Evolutionary conservation across 2,888 invertebrate genomes (phyloP).

Genomic region (Rhagonycha fulva): DNA sequence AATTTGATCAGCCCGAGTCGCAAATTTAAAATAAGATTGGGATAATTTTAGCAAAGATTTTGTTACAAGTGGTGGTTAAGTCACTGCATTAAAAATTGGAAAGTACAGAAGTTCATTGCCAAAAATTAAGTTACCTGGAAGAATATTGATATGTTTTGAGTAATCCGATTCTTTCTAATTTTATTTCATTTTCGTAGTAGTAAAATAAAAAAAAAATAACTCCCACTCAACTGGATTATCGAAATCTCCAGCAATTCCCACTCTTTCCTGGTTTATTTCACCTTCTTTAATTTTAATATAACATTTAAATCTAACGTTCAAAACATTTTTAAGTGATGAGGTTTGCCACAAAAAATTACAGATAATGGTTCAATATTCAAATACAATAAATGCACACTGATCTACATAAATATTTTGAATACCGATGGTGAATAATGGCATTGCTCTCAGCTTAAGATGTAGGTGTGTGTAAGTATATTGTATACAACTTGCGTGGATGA

Average conservation of each 20-base stretch:
- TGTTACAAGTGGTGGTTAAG: not conserved
- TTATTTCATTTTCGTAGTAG: not conserved
- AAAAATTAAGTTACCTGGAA: not conserved
- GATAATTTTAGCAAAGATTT: not conserved
- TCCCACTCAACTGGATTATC: too few relatives aligned
- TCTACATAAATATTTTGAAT: slow-evolving; percentile 38
- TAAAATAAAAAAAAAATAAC: not conserved
- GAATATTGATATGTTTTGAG: not conserved
- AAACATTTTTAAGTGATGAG: not conserved
- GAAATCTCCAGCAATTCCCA: too few relatives aligned
- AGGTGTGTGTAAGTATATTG: slow-evolving; percentile 9
- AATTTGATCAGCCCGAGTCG: not conserved
- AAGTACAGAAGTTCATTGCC: not conserved
- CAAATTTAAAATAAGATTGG: not conserved
- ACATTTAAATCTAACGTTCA: not conserved
- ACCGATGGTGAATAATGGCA: slow-evolving; percentile 16
- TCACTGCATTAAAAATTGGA: not conserved
- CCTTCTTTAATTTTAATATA: too few relatives aligned
- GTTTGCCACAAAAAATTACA: not conserved
- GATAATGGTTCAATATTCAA: not conserved
- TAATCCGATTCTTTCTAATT: not conserved
- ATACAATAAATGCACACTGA: slow-evolving; percentile 23
- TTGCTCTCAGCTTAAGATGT: slow-evolving; percentile 10
- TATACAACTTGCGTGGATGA: not conserved
- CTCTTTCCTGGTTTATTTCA: too few relatives aligned